Conservation (phyloP, 2,888 invertebrate genomes). For the Neoitamus cyanurus region DNA sequence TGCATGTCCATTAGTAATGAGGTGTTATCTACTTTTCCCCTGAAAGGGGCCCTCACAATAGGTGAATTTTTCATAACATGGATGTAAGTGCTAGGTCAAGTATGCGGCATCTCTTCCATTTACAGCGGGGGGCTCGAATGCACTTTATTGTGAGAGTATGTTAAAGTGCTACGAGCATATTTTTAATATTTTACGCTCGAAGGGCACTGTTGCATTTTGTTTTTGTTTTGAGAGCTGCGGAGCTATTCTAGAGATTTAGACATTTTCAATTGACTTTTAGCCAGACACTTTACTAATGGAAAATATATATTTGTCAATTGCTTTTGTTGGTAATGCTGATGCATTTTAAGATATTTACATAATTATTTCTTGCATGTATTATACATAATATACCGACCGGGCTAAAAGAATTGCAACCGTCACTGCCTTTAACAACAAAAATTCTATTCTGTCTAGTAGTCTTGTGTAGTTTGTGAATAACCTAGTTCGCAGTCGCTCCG, state of each 20-base stretch:
- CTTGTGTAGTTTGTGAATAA: no score
- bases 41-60: conserved; percentile 26
- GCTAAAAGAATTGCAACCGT: no score
- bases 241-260: background rate
- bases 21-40: conserved; percentile 33
- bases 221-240: background rate
- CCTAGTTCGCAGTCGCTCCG: no score
- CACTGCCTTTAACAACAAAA: no score
- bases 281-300: no score
- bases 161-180: background rate
- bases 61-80: conserved; percentile 22
- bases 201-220: background rate
- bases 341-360: no score
- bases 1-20: conserved; percentile 44
- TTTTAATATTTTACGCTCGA: background rate
- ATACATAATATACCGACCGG: no score
- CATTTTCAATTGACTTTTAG: no score
- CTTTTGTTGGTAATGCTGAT: no score
- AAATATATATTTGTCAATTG: no score
- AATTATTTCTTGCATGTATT: no score
- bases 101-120: background rate
- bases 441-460: no score
- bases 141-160: background rate
- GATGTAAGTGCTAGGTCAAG: conserved; percentile 7
- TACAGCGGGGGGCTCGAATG: background rate